Evolutionary conservation across 2,888 invertebrate species (phyloP).

Genomic region (Dione vanillae): DNA sequence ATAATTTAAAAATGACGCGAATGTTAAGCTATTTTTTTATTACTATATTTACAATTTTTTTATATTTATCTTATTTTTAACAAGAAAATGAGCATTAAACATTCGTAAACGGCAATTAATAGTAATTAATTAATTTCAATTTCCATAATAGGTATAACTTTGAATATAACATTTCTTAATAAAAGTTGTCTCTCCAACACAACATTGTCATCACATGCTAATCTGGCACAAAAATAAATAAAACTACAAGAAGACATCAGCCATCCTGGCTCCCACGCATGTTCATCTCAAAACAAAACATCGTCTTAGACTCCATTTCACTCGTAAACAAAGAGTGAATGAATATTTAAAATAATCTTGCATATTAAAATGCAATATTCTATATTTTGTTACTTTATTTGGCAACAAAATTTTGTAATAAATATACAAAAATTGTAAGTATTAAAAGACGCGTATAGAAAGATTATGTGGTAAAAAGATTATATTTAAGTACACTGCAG

Average conservation of each 20-base stretch:
- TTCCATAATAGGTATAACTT: not conserved
- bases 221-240: slow-evolving; percentile 31
- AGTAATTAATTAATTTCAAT: not conserved
- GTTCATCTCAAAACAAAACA: slow-evolving; percentile 25
- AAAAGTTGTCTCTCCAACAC: slow-evolving; percentile 11
- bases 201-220: slow-evolving; percentile 26
- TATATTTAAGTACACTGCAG: slow-evolving; percentile 1
- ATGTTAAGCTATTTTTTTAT: not conserved
- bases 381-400: not conserved
- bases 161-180: not conserved
- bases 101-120: no score
- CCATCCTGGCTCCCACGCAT: slow-evolving; percentile 32
- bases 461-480: not conserved
- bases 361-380: not conserved
- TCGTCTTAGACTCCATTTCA: slow-evolving; percentile 16
- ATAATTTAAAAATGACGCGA: slow-evolving; percentile 26
- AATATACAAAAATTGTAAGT: not conserved
- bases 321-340: slow-evolving; percentile 22
- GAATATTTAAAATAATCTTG: slow-evolving; percentile 14
- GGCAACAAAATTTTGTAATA: not conserved
- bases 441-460: no score
- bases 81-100: no score
- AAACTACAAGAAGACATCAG: slow-evolving; percentile 21
- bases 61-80: not conserved
- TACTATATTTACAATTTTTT: not conserved